A percentile compares a stretch with the other conserved stretches of the same genome.
These are phyloP conservation scores for Channa argus DNA, from an alignment of 2,113 vertebrate genomes.

Conservation along the genomic window DNA sequence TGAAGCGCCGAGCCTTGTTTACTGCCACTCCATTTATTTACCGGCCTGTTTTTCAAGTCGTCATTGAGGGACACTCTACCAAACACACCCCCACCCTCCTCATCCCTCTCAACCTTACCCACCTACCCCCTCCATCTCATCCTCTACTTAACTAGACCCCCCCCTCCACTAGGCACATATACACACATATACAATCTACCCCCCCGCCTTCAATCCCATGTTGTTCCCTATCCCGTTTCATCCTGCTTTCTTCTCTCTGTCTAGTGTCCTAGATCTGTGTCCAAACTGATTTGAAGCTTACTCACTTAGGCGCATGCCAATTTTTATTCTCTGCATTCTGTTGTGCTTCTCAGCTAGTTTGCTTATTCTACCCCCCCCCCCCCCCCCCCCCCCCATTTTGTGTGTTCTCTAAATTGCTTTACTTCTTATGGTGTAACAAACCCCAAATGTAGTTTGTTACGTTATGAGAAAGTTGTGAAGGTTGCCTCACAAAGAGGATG, in stretches of 20 bases:
- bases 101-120: conserved; percentile 31
- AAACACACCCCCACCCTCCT: conserved; percentile 16
- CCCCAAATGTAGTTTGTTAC: conserved; percentile 50
- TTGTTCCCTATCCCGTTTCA: conserved; percentile 73
- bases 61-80: conserved; percentile 75
- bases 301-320: conserved; percentile 79
- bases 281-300: conserved; percentile 84
- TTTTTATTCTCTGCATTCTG: conserved; percentile 81
- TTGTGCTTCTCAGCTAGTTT: conserved; percentile 66
- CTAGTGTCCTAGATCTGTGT: conserved; percentile 82
- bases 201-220: conserved; percentile 62
- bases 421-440: conserved; percentile 70
- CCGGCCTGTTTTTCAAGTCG: conserved; percentile 76
- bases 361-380: conserved; percentile 25
- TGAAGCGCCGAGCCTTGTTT: conserved; percentile 77
- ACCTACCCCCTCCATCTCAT: conserved; percentile 53
- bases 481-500: conserved; percentile 36
- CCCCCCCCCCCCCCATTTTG: conserved; percentile 31
- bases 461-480: conserved; percentile 35
- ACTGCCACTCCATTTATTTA: conserved; percentile 81
- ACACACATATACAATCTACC: conserved; percentile 53
- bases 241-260: conserved; percentile 75
- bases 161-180: conserved; percentile 46
- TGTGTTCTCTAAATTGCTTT: conserved; percentile 62
- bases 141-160: conserved; percentile 53